A percentile compares a stretch with the other conserved stretches of the same genome.
phyloP scores from a whole-genome alignment of 2,113 vertebrate genomes.

The Podilymbus podiceps region DNA sequence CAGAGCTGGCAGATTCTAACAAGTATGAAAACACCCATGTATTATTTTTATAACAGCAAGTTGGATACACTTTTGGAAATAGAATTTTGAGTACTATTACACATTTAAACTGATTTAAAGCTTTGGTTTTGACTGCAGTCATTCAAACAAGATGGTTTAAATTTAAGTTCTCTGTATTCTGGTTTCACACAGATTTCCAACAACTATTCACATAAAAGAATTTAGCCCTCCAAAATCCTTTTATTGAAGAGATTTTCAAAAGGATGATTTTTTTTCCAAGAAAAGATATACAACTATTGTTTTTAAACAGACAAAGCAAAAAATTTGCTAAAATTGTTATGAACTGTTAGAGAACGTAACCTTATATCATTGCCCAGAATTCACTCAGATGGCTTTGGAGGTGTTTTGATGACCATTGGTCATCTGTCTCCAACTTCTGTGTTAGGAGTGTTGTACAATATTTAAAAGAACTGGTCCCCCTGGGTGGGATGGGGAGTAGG shows the following conservation, averaged over 20 bases:
- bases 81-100: conserved; percentile 53
- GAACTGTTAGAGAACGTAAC: not conserved
- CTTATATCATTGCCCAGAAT: not conserved
- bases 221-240: not conserved
- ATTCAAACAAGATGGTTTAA: conserved; percentile 38
- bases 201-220: conserved; percentile 36
- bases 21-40: not conserved
- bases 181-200: conserved; percentile 54
- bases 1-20: conserved; percentile 17
- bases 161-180: conserved; percentile 54
- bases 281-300: not conserved
- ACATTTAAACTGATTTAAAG: conserved; percentile 56
- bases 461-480: not conserved
- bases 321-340: not conserved
- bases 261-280: not conserved
- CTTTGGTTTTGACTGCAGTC: conserved; percentile 52
- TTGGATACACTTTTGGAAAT: conserved; percentile 44
- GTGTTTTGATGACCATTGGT: not conserved
- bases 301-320: conserved; percentile 25
- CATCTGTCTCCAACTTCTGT: not conserved
- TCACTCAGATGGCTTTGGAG: not conserved
- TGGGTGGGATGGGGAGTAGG: no score
- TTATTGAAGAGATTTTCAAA: conserved; percentile 4
- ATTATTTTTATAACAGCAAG: conserved; percentile 10
- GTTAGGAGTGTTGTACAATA: not conserved